Evolutionary conservation across 1,140 invertebrate species (phyloP).

Genomic region (Rhysida immarginata): DNA sequence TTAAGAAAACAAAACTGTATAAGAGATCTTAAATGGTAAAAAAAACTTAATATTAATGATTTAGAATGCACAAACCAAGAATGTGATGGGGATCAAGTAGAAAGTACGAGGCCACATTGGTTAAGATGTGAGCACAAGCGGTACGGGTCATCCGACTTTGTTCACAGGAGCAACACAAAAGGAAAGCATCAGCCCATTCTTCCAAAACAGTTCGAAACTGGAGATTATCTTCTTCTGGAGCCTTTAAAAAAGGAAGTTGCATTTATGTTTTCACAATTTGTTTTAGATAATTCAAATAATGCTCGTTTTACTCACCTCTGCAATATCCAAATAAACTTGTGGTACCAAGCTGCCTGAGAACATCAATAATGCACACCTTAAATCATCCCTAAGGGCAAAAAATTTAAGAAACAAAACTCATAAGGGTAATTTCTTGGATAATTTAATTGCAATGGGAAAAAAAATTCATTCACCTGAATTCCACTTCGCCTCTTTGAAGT

Average conservation of each 20-base stretch:
- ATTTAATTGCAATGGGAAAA: not conserved
- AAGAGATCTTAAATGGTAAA: not conserved
- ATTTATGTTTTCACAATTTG: not conserved
- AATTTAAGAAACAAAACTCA: not conserved
- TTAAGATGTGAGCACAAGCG: not conserved
- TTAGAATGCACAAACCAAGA: slow-evolving; percentile 14
- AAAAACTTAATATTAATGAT: not conserved
- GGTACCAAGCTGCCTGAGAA: slow-evolving; percentile 9
- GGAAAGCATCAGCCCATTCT: slow-evolving; percentile 10
- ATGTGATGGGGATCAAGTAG: slow-evolving; percentile 15
- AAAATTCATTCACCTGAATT: not conserved
- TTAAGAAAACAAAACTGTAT: too few relatives aligned
- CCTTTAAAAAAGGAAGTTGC: not conserved
- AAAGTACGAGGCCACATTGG: slow-evolving; percentile 14
- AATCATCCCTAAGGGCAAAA: slow-evolving; percentile 12
- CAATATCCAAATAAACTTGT: slow-evolving; percentile 6
- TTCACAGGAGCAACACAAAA: slow-evolving; percentile 6
- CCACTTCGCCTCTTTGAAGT: slow-evolving; percentile 8
- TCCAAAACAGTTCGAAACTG: not conserved
- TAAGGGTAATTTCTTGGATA: too few relatives aligned
- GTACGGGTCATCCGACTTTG: slow-evolving; percentile 3
- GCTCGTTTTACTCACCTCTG: not conserved
- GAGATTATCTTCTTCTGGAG: not conserved
- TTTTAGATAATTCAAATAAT: not conserved
- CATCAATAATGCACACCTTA: slow-evolving; percentile 10